Base-by-base conservation (phyloP, 2,113 vertebrate species). In the Otis tarda region DNA sequence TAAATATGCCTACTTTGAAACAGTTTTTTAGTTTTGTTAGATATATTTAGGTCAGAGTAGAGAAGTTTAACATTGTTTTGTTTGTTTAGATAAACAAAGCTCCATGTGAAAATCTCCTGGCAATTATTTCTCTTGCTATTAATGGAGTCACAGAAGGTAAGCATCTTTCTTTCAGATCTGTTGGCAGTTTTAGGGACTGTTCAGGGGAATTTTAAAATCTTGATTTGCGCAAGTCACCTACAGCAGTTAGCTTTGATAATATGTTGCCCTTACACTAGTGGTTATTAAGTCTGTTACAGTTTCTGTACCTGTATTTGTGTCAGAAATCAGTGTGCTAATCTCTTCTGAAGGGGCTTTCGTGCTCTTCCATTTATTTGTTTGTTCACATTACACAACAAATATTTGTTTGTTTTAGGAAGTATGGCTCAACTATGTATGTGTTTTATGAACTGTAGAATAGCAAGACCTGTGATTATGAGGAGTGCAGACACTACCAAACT, bases 41-140 rank as follows among this genome's bases (percentile, higher is more conserved):
- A 13, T 73, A 4, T 14, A 22, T 93, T 94, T 12, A 61, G n/a
- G 68, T 65, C 17, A 78, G 41, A 89, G 50, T 63, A 87, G 49
- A 89, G 37, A 83, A 64, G 18, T 96, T 87, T 52, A 91, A 69
- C 17, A 6, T 15, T 92, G 3, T 86, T 95, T 39, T 80, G 14
- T 94, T 84, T 93, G 14, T 98, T 96, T 97, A 98, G 99, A 98
- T 99, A 95, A 99, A 99, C 91, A 98, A 98, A 95, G 96, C 97
- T 21, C 98, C 97, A 7, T 99, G 99, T 97, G 99, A 99, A 84
- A 99, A 99, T 69, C 99, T 99, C 81, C 97, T 99, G 97, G 97
- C 99, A 93, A 98, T 99, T 93, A 99, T 99, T 97, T 99, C 98
- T 90, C 98, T 99, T 97, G 99, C 99, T 94, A 99, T 99, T 96